Evolutionary conservation across 2,113 vertebrate genomes (phyloP), one percentile per base, ranked within the genome.

Genomic region (Neolamprologus falcicula): DNA sequence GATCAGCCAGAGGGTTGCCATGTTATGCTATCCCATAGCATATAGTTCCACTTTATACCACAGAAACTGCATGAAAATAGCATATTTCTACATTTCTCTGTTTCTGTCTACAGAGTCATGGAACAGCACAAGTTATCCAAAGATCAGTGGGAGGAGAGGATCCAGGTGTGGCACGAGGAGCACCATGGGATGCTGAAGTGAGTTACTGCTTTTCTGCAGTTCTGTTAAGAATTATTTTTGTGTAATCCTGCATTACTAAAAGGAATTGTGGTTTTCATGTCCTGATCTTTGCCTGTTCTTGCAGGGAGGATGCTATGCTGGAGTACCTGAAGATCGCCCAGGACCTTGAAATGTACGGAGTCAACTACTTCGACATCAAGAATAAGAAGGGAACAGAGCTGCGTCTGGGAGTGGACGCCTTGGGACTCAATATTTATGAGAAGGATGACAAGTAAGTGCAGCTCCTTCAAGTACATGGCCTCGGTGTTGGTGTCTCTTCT

Each of bases 331-430:
- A 99, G 96, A 99, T 99, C 12, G 98, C 98, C 26, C 98, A 99
- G 93, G 98, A 99, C 92, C 95, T 99, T 94, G 98, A 99, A 85
- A 99, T 99, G 98, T 99, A 99, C 7, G 98, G 98, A 6, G 98
- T 99, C 87, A 99, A 99, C 96, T 99, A 99, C 89, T 99, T 99
- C 57, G 98, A 99, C 92, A 99, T 99, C 89, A 99, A 99, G 95
- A 99, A 99, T 82, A 99, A 99, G 95, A 99, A 99, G 93, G 98
- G 98, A 80, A 99, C 98, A 9, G 98, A 99, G 82, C 97, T 99
- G 80, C 98, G 98, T 97, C 96, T 99, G 78, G 98, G 98, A 6
- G 98, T 99, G 9, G 98, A 99, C 63, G 98, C 98, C 5, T 96
- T 99, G 53, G 98, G 98, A 54, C 97, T 99, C 28, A 99, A 99